Conservation (phyloP, 2,888 invertebrate species). For the Anorthoa munda region DNA sequence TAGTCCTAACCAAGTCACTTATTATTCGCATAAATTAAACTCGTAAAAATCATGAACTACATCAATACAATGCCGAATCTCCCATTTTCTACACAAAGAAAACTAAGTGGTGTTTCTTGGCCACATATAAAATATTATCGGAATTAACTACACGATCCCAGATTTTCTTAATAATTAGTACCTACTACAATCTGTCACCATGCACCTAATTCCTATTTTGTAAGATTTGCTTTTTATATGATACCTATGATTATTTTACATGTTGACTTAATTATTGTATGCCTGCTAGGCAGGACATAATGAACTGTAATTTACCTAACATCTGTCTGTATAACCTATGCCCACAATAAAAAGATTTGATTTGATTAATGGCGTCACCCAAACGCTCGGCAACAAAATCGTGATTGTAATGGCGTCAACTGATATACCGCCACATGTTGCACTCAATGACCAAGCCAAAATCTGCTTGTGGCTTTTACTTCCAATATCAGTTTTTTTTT, state of each 20-base stretch:
- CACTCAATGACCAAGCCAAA: constrained; percentile 34
- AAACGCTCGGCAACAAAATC: constrained; percentile 28
- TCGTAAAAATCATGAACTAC: neutral
- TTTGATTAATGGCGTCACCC: constrained; percentile 26
- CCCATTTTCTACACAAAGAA: neutral
- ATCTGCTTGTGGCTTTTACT: constrained; percentile 11
- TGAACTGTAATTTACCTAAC: too few relatives aligned
- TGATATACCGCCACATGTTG: constrained; percentile 56
- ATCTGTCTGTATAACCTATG: too few relatives aligned
- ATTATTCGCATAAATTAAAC: neutral
- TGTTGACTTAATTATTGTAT: too few relatives aligned
- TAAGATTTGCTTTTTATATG: too few relatives aligned
- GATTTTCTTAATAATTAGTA: too few relatives aligned
- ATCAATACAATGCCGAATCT: constrained; percentile 6
- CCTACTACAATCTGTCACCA: too few relatives aligned
- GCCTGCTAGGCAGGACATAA: too few relatives aligned
- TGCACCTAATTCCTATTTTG: too few relatives aligned
- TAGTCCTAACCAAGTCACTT: neutral
- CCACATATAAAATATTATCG: constrained; percentile 23
- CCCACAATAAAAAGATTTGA: too few relatives aligned
- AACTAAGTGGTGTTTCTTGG: constrained; percentile 21
- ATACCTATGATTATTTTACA: too few relatives aligned
- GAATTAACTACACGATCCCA: too few relatives aligned
- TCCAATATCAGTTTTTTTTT: neutral
- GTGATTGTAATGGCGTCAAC: constrained; percentile 42